Evolutionary conservation across 2,888 invertebrate genomes (phyloP).

Genomic region (Pedicia rivosa): DNA sequence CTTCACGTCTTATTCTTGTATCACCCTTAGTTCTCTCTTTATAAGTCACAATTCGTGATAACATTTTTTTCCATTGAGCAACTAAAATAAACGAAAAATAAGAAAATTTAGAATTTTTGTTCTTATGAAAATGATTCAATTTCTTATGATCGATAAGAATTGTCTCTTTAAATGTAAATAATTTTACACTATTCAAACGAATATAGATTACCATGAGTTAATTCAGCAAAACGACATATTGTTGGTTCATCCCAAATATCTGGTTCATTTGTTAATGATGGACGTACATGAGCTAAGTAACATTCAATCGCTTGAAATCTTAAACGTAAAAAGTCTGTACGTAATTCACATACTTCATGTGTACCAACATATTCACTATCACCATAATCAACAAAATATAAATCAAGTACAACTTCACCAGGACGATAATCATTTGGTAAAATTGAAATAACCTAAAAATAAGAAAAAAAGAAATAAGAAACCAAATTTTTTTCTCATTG

Average conservation of each 20-base stretch:
- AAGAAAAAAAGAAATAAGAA: slow-evolving; percentile 9
- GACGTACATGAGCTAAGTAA: slow-evolving; percentile 56
- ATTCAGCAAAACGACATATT: slow-evolving; percentile 49
- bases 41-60: slow-evolving; percentile 59
- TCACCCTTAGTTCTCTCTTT: slow-evolving; percentile 35
- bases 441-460: slow-evolving; percentile 43
- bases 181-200: too few species aligned
- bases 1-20: slow-evolving; percentile 34
- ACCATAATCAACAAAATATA: slow-evolving; percentile 81
- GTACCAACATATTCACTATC: slow-evolving; percentile 55
- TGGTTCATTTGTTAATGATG: slow-evolving; percentile 29
- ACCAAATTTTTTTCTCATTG: too few species aligned
- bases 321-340: slow-evolving; percentile 42
- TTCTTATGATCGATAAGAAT: neutral
- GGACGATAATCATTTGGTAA: slow-evolving; percentile 43
- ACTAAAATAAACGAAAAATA: slow-evolving; percentile 25
- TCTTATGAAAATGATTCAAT: neutral
- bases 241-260: slow-evolving; percentile 46
- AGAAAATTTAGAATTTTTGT: slow-evolving; percentile 13
- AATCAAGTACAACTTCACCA: slow-evolving; percentile 43
- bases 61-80: slow-evolving; percentile 65
- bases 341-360: slow-evolving; percentile 51
- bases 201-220: slow-evolving; percentile 38
- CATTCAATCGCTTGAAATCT: slow-evolving; percentile 72
- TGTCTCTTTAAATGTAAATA: neutral